Evolutionary conservation across 2,113 vertebrate species (phyloP).

Genomic region (Hylia prasina): DNA sequence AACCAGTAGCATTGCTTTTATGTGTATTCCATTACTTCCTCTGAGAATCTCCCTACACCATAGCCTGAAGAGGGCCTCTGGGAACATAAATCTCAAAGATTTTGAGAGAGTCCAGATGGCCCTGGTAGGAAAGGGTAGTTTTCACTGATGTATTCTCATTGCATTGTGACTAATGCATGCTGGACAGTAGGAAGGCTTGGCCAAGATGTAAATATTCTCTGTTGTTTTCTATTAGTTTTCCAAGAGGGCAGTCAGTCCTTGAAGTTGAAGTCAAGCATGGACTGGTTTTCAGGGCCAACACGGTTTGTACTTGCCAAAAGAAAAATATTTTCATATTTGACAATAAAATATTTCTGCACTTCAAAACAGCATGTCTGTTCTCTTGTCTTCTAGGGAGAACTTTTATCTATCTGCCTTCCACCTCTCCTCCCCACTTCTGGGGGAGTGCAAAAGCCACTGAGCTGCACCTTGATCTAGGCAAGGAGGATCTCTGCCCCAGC

Average conservation of each 20-base stretch:
- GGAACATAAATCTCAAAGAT: background rate
- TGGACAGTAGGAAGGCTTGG: background rate
- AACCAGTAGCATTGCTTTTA: background rate
- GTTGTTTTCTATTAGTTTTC: background rate
- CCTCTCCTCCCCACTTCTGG: background rate
- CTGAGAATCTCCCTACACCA: background rate
- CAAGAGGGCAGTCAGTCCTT: background rate
- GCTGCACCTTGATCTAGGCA: background rate
- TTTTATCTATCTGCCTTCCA: background rate
- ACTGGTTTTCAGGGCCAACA: background rate
- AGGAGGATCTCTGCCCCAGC: background rate
- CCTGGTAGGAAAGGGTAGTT: background rate
- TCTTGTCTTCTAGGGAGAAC: background rate
- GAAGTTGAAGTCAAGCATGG: background rate
- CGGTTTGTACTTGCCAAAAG: background rate
- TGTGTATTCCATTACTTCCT: background rate
- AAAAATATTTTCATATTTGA: background rate
- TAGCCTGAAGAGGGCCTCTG: background rate
- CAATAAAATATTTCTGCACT: background rate
- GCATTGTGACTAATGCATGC: background rate
- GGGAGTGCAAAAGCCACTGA: background rate
- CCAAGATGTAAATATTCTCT: constrained; percentile 4
- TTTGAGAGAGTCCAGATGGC: constrained; percentile 38
- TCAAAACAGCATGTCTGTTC: background rate
- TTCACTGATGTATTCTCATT: background rate